A percentile compares a stretch with the other conserved stretches of the same genome.
These are phyloP conservation scores for Stenotaenia linearis DNA, from an alignment of 2,888 invertebrate genomes.

Conservation along the genomic window DNA sequence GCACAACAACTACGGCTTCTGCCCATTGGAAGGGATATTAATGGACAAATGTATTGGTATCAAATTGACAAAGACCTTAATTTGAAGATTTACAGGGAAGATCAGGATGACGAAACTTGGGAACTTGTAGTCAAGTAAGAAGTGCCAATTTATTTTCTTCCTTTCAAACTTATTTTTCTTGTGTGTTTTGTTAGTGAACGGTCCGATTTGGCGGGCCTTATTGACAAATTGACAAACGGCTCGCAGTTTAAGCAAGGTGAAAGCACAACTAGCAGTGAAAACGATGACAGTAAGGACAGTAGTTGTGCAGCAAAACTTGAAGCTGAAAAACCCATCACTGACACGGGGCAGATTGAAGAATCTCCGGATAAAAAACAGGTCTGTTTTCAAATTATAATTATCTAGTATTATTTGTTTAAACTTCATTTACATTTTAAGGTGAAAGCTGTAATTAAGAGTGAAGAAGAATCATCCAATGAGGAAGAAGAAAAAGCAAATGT, in stretches of 20 bases:
- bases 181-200: conserved; percentile 57
- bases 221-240: conserved; percentile 62
- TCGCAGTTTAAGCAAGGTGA: conserved; percentile 58
- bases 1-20: conserved; percentile 75
- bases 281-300: conserved; percentile 38
- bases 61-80: conserved; percentile 83
- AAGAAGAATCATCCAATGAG: conserved; percentile 35
- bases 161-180: not conserved
- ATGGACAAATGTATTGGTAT: conserved; percentile 90
- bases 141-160: not conserved
- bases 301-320: conserved; percentile 27
- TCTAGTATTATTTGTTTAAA: not conserved
- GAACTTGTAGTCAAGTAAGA: conserved; percentile 78
- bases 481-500: conserved; percentile 37
- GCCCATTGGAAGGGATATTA: conserved; percentile 85
- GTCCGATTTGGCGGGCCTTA: conserved; percentile 72
- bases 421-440: not conserved
- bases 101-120: conserved; percentile 94
- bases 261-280: conserved; percentile 43
- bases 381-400: not conserved
- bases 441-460: conserved; percentile 35
- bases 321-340: not conserved
- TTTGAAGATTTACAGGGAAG: conserved; percentile 87
- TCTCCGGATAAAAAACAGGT: not conserved
- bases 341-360: not conserved